Evolutionary conservation across 2,797 vertebrate species (phyloP).

Genomic region (Pseudomugil gertrudae): DNA sequence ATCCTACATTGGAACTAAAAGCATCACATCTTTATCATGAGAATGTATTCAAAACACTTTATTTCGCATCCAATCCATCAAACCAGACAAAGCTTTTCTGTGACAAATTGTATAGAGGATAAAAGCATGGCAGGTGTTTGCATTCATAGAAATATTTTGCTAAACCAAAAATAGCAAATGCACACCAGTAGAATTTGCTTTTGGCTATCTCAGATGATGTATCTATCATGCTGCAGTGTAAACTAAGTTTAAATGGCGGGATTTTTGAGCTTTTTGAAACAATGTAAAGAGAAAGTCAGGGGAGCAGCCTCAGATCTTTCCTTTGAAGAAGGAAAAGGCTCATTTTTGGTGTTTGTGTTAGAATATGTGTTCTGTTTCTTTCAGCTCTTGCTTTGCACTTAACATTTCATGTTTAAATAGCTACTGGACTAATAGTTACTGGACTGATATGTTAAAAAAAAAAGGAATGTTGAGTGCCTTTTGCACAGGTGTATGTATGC

Average conservation of each 20-base stretch:
- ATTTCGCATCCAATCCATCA: conserved; percentile 48
- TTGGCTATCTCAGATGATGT: conserved; percentile 24
- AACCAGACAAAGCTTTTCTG: conserved; percentile 36
- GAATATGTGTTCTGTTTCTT: conserved; percentile 29
- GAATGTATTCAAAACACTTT: conserved; percentile 47
- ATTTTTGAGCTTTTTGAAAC: conserved; percentile 38
- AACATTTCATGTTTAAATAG: conserved; percentile 24
- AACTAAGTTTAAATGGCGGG: conserved; percentile 34
- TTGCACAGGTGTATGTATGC: conserved; percentile 34
- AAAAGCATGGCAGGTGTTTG: conserved; percentile 35
- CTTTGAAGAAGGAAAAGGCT: conserved; percentile 57
- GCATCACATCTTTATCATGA: conserved; percentile 32
- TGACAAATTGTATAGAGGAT: conserved; percentile 25
- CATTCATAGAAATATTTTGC: conserved; percentile 29
- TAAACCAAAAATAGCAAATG: conserved; percentile 30
- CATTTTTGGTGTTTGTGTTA: conserved; percentile 52
- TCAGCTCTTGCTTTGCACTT: conserved; percentile 55
- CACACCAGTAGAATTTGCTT: conserved; percentile 30
- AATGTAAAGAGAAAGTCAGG: conserved; percentile 74
- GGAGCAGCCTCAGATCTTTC: conserved; percentile 86
- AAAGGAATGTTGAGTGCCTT: conserved; percentile 62
- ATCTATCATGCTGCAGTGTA: conserved; percentile 39
- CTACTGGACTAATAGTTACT: no score
- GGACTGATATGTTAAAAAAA: conserved; percentile 44
- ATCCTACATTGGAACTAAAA: conserved; percentile 58